Evolutionary conservation across 2,797 vertebrate species (phyloP).

Genomic region (Takifugu rubripes): DNA sequence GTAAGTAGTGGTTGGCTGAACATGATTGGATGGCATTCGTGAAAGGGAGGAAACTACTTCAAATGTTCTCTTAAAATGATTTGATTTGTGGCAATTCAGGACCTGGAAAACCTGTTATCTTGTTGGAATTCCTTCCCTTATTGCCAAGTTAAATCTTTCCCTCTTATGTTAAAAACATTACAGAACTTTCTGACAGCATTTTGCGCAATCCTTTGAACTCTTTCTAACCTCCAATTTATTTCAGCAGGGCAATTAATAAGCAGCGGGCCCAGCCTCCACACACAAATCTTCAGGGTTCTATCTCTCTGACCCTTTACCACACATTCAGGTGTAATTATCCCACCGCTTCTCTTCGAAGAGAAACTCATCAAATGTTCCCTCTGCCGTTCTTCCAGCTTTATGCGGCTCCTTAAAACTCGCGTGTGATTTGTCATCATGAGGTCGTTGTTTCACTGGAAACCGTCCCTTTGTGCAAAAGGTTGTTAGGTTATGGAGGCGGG

Average conservation of each 20-base stretch:
- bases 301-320: conserved; percentile 1
- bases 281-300: neutral
- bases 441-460: neutral
- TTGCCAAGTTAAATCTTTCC: neutral
- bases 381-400: neutral
- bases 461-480: neutral
- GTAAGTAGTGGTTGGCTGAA: too few relatives aligned
- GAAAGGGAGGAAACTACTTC: too few relatives aligned
- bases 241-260: neutral
- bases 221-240: neutral
- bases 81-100: too few relatives aligned
- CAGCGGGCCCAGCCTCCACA: neutral
- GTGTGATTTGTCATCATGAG: too few relatives aligned
- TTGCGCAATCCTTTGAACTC: too few relatives aligned
- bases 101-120: too few relatives aligned
- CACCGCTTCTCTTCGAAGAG: neutral
- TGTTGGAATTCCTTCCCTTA: too few relatives aligned
- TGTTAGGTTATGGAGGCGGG: neutral
- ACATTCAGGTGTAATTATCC: conserved; percentile 1
- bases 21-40: too few relatives aligned
- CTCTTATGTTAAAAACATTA: too few relatives aligned
- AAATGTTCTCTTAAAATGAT: too few relatives aligned
- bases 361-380: neutral
- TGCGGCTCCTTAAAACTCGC: neutral
- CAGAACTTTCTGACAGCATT: too few relatives aligned